phyloP scores from a whole-genome alignment of 2,888 invertebrate genomes.

The Pelosia muscerda region DNA sequence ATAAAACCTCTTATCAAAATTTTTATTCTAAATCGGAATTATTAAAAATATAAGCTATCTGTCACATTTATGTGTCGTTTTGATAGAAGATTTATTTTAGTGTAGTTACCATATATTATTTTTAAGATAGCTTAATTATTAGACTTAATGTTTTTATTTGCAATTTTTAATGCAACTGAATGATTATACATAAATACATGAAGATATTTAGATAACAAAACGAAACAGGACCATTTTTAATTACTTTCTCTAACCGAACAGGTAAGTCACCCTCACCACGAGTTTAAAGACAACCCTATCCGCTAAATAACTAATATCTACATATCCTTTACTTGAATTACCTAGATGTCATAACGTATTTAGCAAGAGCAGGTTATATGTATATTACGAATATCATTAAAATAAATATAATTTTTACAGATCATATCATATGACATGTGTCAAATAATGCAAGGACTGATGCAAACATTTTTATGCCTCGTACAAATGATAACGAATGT shows the following conservation, averaged over 20 bases:
- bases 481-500: conserved; percentile 77
- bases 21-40: conserved; percentile 10
- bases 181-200: neutral
- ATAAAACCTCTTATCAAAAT: conserved; percentile 7
- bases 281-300: no score
- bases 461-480: conserved; percentile 70
- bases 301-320: neutral
- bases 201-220: conserved; percentile 1
- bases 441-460: conserved; percentile 70
- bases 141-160: conserved; percentile 6
- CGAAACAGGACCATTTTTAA: conserved; percentile 20
- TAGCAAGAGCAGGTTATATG: no score
- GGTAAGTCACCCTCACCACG: conserved; percentile 15
- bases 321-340: no score
- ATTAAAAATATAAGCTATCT: neutral
- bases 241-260: conserved; percentile 11
- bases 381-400: neutral
- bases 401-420: conserved; percentile 47
- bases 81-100: neutral
- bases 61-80: conserved; percentile 10
- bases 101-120: conserved; percentile 7
- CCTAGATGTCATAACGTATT: no score
- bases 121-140: conserved; percentile 5
- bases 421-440: conserved; percentile 65
- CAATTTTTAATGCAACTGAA: neutral